Percentiles rank a stretch among this genome's conserved stretches.
Evolutionary conservation across 2,113 vertebrate species (phyloP).

Genomic region (Australoheros scitulus): DNA sequence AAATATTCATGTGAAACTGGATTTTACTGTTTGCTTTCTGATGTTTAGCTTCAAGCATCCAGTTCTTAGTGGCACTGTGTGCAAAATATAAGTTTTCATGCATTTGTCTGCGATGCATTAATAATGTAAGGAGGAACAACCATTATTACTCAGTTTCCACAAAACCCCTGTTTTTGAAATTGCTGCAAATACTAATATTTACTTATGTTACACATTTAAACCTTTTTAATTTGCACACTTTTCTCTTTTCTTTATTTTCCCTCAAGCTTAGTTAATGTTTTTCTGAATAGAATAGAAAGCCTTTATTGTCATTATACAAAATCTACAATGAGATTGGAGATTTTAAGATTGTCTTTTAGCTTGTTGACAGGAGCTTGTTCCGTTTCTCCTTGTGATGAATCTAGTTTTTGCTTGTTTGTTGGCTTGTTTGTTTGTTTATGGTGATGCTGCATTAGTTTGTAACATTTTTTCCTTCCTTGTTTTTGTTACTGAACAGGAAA

Average conservation of each 20-base stretch:
- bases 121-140: not conserved
- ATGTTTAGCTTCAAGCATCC: not conserved
- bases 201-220: no score
- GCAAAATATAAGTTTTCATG: not conserved
- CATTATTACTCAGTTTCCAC: not conserved
- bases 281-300: no score
- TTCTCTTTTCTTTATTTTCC: no score
- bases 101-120: accelerated
- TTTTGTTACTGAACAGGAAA: not conserved
- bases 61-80: not conserved
- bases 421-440: no score
- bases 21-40: slow-evolving; percentile 14
- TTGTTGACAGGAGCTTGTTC: no score
- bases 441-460: not conserved
- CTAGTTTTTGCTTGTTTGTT: no score
- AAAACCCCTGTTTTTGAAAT: not conserved
- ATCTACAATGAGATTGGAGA: no score
- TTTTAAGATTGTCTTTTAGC: not conserved
- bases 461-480: not conserved
- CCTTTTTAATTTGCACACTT: no score
- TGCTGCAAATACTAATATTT: no score
- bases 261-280: not conserved
- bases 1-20: slow-evolving; percentile 31
- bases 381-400: no score
- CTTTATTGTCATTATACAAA: no score